Evolutionary conservation across 2,888 invertebrate species (phyloP), one percentile per base, ranked within the genome.

Genomic region (Lampropteryx suffumata): DNA sequence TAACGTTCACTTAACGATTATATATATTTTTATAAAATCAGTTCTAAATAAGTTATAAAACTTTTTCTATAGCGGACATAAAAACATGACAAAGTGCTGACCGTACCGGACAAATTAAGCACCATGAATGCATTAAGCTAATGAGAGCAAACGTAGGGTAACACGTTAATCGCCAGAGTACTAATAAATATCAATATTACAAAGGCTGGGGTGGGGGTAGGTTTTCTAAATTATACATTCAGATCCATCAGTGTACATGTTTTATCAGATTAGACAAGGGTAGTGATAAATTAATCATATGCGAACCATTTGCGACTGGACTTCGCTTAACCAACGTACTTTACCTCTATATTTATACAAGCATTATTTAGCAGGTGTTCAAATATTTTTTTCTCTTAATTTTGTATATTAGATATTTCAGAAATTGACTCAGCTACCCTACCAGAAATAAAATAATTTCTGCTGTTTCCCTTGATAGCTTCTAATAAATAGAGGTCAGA

Each of bases 271-370:
- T 39, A 61, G 62, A 63, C 59, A 61, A 61, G 62, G 61, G 62
- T 64, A 46, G 53, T 35, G 50, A 54, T 65, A 60, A 65, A 65
- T 65, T 60, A 65, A 58, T 62, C 60, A 65, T 57, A 58, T 50
- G 51, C 49, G 49, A 54, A 47, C 61, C 58, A 55, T 61, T 65
- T 62, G 37, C 53, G 46, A 52, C 50, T 47, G 42, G 51, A 33
- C 53, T 47, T 40, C 41, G 46, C 47, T 50, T 49, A 62, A 57
- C 55, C 55, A 41, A 28, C 6, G 21, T 1, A 1, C 24, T 4
- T 24, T 24, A 24, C 13, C 29, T 37, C 8, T 47, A 40, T n/a
- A 34, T 40, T 27, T 40, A 21, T 27, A 21, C 30, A 12, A 17
- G 39, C 27, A 32, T 46, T 46, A 32, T 33, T 40, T 24, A 24